Evolutionary conservation across 2,113 vertebrate species (phyloP).

Genomic region (Nasalis larvatus): DNA sequence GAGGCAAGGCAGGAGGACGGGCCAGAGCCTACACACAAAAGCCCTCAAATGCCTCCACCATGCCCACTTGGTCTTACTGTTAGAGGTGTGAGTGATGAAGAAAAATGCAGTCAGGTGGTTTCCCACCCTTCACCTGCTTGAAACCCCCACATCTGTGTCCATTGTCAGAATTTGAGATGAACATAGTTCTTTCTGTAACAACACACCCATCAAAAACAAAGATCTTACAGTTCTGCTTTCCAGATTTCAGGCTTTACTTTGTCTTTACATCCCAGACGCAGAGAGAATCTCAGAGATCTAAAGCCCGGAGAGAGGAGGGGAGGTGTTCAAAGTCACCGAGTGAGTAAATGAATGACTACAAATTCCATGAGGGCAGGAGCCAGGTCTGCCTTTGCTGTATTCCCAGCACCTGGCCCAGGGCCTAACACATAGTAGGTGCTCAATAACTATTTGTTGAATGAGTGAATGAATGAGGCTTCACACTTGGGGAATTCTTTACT

Average conservation of each 20-base stretch:
- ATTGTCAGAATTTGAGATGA: not conserved
- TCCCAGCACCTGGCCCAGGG: not conserved
- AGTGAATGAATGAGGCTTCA: not conserved
- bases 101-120: not conserved
- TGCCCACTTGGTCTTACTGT: not conserved
- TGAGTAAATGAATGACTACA: not conserved
- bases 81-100: not conserved
- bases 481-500: not conserved
- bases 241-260: not conserved
- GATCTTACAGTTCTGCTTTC: not conserved
- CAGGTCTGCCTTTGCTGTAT: not conserved
- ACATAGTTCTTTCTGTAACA: not conserved
- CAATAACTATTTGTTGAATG: not conserved
- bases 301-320: not conserved
- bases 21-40: not conserved
- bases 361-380: not conserved
- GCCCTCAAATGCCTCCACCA: not conserved
- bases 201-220: not conserved
- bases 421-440: not conserved
- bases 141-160: not conserved
- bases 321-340: not conserved
- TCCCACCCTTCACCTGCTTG: not conserved
- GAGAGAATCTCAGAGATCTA: not conserved
- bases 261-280: not conserved
- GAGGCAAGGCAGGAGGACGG: fast-evolving